These are phyloP conservation scores for Pterois miles DNA, from an alignment of 2,797 vertebrate genomes.

Conservation along the genomic window DNA sequence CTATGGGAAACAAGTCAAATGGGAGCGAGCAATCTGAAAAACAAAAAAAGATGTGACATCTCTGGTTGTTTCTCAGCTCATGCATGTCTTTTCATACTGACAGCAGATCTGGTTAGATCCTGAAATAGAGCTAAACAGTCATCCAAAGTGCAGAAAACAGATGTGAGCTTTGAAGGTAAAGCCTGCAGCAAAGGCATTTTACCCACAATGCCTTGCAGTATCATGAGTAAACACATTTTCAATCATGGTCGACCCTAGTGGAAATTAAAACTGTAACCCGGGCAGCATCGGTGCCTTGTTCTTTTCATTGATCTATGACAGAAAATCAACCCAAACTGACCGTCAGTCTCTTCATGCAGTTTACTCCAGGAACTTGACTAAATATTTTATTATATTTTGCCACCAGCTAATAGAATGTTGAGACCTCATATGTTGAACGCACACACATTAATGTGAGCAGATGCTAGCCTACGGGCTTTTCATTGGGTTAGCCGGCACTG, in stretches of 20 bases:
- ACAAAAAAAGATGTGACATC: neutral
- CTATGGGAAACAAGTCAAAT: neutral
- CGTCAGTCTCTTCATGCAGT: neutral
- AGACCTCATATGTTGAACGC: neutral
- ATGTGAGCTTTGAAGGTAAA: neutral
- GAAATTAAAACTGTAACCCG: slow-evolving; percentile 5
- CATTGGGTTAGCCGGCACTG: slow-evolving; percentile 39
- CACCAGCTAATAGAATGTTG: neutral
- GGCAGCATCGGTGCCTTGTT: neutral
- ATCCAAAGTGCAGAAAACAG: neutral
- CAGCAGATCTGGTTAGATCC: neutral
- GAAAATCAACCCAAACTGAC: neutral
- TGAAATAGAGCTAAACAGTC: slow-evolving; percentile 5
- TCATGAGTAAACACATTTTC: slow-evolving; percentile 2
- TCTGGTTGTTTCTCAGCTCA: neutral
- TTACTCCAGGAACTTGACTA: neutral
- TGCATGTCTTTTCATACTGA: neutral
- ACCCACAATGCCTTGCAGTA: slow-evolving; percentile 23
- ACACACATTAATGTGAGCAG: slow-evolving; percentile 35
- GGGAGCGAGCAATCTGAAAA: neutral
- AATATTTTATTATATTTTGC: neutral
- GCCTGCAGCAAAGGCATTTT: neutral
- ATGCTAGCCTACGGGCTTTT: slow-evolving; percentile 57
- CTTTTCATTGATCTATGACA: neutral
- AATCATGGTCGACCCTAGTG: neutral